A percentile compares a stretch with the other conserved stretches of the same genome.
phyloP scores from a whole-genome alignment of 1,140 invertebrate species.

The Drosophila sp. region DNA sequence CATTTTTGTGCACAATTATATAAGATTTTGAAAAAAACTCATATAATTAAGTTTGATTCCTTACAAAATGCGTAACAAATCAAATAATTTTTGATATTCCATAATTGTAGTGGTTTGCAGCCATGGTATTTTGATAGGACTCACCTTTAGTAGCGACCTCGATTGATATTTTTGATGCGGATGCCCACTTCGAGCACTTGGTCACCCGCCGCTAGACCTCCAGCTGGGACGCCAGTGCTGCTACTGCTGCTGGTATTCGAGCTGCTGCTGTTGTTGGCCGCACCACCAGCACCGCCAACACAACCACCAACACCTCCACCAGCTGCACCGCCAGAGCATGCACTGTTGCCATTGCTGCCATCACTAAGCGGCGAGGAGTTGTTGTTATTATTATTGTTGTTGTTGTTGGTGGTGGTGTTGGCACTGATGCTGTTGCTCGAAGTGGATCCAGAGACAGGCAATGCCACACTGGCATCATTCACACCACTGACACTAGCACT shows the following conservation, averaged over 20 bases:
- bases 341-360: slow-evolving; percentile 66
- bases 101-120: too few species aligned
- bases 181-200: slow-evolving; percentile 82
- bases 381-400: slow-evolving; percentile 74
- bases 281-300: not conserved
- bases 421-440: slow-evolving; percentile 21
- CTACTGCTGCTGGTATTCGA: slow-evolving; percentile 37
- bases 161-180: slow-evolving; percentile 80
- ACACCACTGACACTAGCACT: slow-evolving; percentile 17
- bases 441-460: slow-evolving; percentile 22
- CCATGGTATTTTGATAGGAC: not conserved
- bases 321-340: too few species aligned
- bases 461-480: slow-evolving; percentile 27
- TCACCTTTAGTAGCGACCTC: slow-evolving; percentile 62
- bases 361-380: slow-evolving; percentile 74
- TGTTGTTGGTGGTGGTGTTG: slow-evolving; percentile 26
- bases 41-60: too few species aligned
- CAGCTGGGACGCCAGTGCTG: slow-evolving; percentile 43
- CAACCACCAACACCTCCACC: slow-evolving; percentile 4
- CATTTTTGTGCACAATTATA: too few species aligned
- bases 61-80: too few species aligned
- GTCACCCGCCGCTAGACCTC: slow-evolving; percentile 53
- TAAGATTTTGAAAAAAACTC: too few species aligned
- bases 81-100: too few species aligned
- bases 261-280: slow-evolving; percentile 6